phyloP scores from a whole-genome alignment of 2,113 vertebrate species.

The Heterotis niloticus region DNA sequence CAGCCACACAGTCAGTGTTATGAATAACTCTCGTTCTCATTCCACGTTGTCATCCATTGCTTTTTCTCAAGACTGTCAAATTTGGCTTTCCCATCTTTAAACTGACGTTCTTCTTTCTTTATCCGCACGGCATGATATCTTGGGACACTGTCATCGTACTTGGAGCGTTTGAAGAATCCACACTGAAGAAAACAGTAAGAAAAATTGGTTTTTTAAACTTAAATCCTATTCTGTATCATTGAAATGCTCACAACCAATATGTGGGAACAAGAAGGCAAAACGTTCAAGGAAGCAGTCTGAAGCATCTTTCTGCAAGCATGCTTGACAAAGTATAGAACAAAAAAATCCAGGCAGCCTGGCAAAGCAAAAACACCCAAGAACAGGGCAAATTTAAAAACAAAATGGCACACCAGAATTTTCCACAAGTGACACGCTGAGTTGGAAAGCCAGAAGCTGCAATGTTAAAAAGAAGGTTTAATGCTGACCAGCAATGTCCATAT shows the following conservation, averaged over 20 bases:
- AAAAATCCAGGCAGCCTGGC: conserved; percentile 9
- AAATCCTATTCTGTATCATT: background rate
- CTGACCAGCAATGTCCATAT: conserved; percentile 20
- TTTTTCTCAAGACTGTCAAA: conserved; percentile 75
- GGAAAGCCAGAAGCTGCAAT: conserved; percentile 5
- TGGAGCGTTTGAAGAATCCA: conserved; percentile 88
- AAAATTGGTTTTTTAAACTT: conserved; percentile 1
- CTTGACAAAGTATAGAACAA: background rate
- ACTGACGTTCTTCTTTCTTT: conserved; percentile 75
- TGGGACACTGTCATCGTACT: conserved; percentile 85
- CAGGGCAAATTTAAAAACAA: conserved; percentile 6
- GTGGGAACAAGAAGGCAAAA: background rate
- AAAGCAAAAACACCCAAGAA: conserved; percentile 18
- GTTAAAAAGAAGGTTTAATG: conserved; percentile 6
- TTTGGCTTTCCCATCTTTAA: conserved; percentile 62
- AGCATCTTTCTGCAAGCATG: background rate
- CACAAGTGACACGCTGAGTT: background rate
- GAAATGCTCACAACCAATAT: background rate
- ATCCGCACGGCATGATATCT: conserved; percentile 88
- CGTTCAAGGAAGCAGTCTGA: background rate
- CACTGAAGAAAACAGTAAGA: conserved; percentile 63
- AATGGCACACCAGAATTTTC: background rate
- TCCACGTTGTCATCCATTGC: conserved; percentile 90
- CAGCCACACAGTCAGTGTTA: conserved; percentile 50
- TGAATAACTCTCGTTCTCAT: conserved; percentile 82